phyloP scores from a whole-genome alignment of 2,113 vertebrate genomes.

The Heptranchias perlo region DNA sequence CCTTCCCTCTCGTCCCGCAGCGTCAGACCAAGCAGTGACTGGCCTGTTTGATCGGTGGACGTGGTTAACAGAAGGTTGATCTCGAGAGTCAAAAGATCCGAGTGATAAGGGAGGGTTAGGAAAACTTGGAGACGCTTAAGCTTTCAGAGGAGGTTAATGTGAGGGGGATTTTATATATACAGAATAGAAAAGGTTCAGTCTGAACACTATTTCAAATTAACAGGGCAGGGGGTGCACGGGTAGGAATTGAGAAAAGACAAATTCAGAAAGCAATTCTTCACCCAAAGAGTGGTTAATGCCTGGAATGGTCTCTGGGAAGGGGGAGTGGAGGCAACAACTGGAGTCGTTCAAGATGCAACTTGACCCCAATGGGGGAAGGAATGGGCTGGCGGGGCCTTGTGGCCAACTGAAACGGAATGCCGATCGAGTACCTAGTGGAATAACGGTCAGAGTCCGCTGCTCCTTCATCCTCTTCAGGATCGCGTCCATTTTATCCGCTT shows the following conservation, averaged over 20 bases:
- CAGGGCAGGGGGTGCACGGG: not conserved
- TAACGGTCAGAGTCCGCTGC: conserved; percentile 51
- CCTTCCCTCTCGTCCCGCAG: not conserved
- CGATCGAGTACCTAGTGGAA: conserved; percentile 59
- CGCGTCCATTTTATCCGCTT: conserved; percentile 55
- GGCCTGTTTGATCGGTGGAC: not conserved
- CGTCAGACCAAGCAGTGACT: not conserved
- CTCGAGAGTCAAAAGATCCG: not conserved
- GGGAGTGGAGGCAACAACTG: not conserved
- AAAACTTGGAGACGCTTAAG: not conserved
- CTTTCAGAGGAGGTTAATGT: not conserved
- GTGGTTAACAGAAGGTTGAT: not conserved
- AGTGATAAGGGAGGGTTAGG: not conserved
- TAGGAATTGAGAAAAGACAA: not conserved
- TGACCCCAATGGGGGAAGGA: not conserved
- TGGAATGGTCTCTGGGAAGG: too few species aligned
- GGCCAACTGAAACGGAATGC: not conserved
- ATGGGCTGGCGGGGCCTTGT: not conserved
- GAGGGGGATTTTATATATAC: not conserved
- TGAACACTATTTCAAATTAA: not conserved
- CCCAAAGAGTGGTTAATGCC: too few species aligned
- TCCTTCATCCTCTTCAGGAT: conserved; percentile 58
- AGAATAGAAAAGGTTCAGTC: not conserved
- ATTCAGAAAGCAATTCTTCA: too few species aligned
- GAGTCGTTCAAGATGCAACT: not conserved